Evolutionary conservation across 2,113 vertebrate species (phyloP).

Genomic region (Oryzias curvinotus): DNA sequence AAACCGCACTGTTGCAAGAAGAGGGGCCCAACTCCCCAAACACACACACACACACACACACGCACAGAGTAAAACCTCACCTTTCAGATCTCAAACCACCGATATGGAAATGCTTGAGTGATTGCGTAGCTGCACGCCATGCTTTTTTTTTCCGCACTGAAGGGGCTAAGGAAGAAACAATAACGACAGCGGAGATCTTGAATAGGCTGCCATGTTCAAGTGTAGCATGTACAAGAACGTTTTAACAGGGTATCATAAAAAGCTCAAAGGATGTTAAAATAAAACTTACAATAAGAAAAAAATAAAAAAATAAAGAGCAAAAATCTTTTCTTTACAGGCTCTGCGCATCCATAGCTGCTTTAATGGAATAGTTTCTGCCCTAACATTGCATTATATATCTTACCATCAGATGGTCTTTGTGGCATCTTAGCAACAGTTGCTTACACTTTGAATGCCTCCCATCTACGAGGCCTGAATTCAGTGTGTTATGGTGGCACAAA

Average conservation of each 20-base stretch:
- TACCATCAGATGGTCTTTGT: conserved; percentile 58
- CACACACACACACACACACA: conserved; percentile 11
- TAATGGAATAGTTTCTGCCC: conserved; percentile 54
- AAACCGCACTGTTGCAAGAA: conserved; percentile 44
- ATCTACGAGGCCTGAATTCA: conserved; percentile 37
- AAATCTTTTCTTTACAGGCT: conserved; percentile 12
- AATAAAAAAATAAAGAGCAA: conserved; percentile 10
- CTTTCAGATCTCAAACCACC: conserved; percentile 51
- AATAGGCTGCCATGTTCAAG: conserved; percentile 36
- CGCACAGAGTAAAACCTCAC: conserved; percentile 27
- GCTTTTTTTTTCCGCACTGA: conserved; percentile 52
- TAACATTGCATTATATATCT: conserved; percentile 57
- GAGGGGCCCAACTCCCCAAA: conserved; percentile 18
- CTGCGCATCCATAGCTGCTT: conserved; percentile 54
- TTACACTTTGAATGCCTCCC: conserved; percentile 33
- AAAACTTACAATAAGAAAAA: not conserved
- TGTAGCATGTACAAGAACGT: not conserved
- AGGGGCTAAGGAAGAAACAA: conserved; percentile 48
- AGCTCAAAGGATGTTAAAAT: not conserved
- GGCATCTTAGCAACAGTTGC: conserved; percentile 64
- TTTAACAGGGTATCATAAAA: not conserved
- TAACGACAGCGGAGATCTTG: conserved; percentile 40
- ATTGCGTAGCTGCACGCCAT: conserved; percentile 20
- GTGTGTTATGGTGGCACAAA: conserved; percentile 29
- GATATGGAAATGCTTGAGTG: conserved; percentile 40